Conservation (phyloP, 1,140 invertebrate species). For the Cotesia glomerata region DNA sequence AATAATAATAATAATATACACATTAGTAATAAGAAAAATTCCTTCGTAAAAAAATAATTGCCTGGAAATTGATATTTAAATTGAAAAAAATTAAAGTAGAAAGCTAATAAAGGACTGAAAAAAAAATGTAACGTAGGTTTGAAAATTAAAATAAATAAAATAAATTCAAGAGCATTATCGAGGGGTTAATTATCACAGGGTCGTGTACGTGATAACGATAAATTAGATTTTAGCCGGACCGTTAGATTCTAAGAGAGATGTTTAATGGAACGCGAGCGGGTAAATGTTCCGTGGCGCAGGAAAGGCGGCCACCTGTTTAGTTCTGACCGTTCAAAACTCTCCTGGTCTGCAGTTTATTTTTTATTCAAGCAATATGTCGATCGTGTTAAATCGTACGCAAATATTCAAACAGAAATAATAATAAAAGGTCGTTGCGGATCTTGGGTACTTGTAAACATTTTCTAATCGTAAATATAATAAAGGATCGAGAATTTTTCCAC, state of each 20-base stretch:
- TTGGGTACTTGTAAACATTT: neutral
- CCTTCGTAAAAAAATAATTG: too few species aligned
- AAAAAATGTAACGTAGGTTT: neutral
- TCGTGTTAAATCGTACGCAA: neutral
- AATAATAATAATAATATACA: too few species aligned
- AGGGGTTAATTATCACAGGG: neutral
- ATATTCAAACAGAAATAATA: neutral
- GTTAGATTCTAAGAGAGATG: conserved; percentile 27
- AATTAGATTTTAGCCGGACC: conserved; percentile 37
- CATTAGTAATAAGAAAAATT: too few species aligned
- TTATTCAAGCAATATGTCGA: neutral
- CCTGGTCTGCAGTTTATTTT: neutral
- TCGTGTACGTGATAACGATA: conserved; percentile 25
- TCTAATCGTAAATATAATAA: neutral
- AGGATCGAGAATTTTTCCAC: conserved; percentile 4
- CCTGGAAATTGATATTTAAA: too few species aligned
- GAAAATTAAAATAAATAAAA: neutral
- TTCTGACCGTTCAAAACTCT: conserved; percentile 11
- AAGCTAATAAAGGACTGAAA: neutral
- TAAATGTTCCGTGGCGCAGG: conserved; percentile 33
- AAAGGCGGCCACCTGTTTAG: conserved; percentile 39
- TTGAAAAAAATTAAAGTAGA: too few species aligned
- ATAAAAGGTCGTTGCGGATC: neutral
- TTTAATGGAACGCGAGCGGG: conserved; percentile 24
- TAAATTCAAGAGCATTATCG: neutral